Conservation (phyloP, 2,113 vertebrate species). For the Maccullochella peelii region DNA sequence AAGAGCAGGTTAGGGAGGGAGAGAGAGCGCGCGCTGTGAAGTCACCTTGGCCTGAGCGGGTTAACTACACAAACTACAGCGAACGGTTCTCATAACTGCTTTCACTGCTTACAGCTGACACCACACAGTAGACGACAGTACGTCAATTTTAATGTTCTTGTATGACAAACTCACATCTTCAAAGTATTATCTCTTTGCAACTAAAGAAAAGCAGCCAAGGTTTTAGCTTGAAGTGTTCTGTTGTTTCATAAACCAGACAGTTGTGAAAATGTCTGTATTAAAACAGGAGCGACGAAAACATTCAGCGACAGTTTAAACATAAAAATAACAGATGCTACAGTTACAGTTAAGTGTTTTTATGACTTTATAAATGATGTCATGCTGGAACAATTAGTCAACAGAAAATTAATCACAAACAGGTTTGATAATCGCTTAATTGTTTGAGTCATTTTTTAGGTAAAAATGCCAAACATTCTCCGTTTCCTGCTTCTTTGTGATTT, state of each 20-base stretch:
- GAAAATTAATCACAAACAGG: neutral
- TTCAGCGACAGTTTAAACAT: neutral
- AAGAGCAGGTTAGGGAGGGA: slow-evolving; percentile 54
- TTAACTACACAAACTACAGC: slow-evolving; percentile 46
- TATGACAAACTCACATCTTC: neutral
- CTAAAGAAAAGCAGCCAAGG: neutral
- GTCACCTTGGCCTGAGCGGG: slow-evolving; percentile 69
- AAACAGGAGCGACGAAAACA: neutral
- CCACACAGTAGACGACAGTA: neutral
- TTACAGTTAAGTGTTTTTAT: neutral
- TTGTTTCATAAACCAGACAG: neutral
- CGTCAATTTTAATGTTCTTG: neutral
- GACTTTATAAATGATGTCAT: neutral
- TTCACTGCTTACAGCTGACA: neutral
- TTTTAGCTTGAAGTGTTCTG: neutral
- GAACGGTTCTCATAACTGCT: slow-evolving; percentile 13
- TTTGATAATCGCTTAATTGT: neutral
- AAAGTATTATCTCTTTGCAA: neutral
- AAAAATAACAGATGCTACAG: neutral
- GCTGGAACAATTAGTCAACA: neutral
- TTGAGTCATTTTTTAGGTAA: neutral
- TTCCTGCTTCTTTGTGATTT: neutral
- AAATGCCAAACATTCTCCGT: neutral
- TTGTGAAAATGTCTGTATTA: neutral
- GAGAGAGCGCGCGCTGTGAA: slow-evolving; percentile 28